These are phyloP conservation scores for Pristionchus maxplancki DNA, from an alignment of 2,888 invertebrate species.

Conservation along the genomic window DNA sequence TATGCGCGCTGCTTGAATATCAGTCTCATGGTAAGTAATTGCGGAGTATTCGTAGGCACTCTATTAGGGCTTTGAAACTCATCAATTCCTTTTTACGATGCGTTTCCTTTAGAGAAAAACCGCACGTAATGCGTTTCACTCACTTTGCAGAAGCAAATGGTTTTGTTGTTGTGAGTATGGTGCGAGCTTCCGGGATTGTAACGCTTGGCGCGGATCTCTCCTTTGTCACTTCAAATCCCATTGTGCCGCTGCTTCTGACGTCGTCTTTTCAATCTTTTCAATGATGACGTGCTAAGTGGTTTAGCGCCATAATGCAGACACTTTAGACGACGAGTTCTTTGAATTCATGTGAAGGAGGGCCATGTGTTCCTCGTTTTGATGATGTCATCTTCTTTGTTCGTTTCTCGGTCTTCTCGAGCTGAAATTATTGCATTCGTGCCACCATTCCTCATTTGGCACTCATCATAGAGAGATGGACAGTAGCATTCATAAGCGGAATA, in stretches of 20 bases:
- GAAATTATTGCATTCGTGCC: neutral
- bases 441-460: neutral
- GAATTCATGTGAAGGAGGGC: slow-evolving; percentile 4
- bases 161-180: neutral
- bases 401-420: neutral
- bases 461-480: neutral
- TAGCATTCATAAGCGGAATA: neutral
- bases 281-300: slow-evolving; percentile 37
- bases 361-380: neutral
- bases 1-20: too few species aligned
- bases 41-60: too few species aligned
- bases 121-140: too few species aligned
- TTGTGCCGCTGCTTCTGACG: neutral
- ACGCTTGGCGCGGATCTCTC: neutral
- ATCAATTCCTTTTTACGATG: too few species aligned
- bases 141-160: neutral
- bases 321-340: slow-evolving; percentile 24
- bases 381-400: slow-evolving; percentile 9
- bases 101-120: too few species aligned
- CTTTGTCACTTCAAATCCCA: neutral
- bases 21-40: too few species aligned
- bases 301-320: neutral
- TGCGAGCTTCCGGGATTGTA: neutral
- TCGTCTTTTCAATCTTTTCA: neutral
- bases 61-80: too few species aligned